Evolutionary conservation across 2,888 invertebrate genomes (phyloP).

Genomic region (Hesperia comma): DNA sequence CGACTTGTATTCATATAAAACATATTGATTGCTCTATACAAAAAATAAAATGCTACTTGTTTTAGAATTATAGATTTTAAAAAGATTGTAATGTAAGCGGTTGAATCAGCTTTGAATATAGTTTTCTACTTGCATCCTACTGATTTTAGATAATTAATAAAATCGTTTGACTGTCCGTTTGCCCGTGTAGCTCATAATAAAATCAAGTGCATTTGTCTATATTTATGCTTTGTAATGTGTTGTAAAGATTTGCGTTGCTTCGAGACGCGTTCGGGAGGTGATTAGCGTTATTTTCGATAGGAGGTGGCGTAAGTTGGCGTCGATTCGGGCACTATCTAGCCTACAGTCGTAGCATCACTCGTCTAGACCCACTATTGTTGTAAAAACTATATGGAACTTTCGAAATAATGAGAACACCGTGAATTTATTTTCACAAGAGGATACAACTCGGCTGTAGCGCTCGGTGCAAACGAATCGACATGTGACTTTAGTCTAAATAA

Average conservation of each 20-base stretch:
- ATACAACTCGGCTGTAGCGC: constrained; percentile 45
- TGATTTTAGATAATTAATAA: constrained; percentile 41
- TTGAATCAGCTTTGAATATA: constrained; percentile 54
- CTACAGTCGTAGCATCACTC: constrained; percentile 12
- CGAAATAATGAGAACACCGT: no score
- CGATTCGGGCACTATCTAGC: constrained; percentile 4
- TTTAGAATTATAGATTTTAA: constrained; percentile 51
- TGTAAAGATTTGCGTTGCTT: constrained; percentile 58
- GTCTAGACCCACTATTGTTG: background rate
- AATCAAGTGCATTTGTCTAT: constrained; percentile 42
- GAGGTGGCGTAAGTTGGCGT: constrained; percentile 40
- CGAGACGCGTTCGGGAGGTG: constrained; percentile 57
- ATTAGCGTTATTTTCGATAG: constrained; percentile 65
- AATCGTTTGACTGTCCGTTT: constrained; percentile 23
- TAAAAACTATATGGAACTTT: no score
- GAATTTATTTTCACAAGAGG: background rate
- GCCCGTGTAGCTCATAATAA: constrained; percentile 42
- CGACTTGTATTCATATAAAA: constrained; percentile 36
- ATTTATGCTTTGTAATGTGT: constrained; percentile 50
- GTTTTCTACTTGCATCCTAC: constrained; percentile 46
- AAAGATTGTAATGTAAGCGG: constrained; percentile 52
- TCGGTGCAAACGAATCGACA: constrained; percentile 50
- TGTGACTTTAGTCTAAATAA: constrained; percentile 73
- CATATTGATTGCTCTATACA: constrained; percentile 42
- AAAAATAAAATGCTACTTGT: constrained; percentile 39